Percentiles rank a stretch among this genome's conserved stretches.
Conservation (phyloP, 1,140 invertebrate genomes). For the Drosophila navojoa region DNA sequence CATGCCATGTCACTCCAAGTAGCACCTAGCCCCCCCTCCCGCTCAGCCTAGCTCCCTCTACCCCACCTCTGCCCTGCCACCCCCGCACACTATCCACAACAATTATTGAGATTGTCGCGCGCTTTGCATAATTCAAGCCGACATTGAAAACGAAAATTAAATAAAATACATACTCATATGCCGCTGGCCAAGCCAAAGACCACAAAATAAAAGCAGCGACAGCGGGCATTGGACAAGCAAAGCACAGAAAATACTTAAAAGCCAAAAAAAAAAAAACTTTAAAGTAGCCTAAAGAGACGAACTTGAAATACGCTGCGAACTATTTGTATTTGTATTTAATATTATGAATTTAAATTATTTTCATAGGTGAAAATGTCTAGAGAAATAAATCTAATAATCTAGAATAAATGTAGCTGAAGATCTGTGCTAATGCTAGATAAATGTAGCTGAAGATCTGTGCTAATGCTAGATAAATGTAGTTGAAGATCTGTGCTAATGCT, state of each 20-base stretch:
- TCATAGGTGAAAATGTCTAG: no score
- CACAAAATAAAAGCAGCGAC: background rate
- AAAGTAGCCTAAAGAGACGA: background rate
- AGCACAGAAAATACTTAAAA: constrained; percentile 13
- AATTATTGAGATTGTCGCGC: constrained; percentile 19
- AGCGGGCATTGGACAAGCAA: background rate
- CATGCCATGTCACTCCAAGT: background rate
- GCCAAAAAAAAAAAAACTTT: constrained; percentile 29
- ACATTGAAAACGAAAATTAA: constrained; percentile 71
- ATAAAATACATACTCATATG: constrained; percentile 35
- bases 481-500: no score
- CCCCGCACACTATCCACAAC: background rate
- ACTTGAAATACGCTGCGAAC: background rate
- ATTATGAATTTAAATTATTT: no score
- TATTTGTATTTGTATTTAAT: no score
- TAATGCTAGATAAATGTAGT: no score
- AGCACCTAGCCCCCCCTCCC: background rate
- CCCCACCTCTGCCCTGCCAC: background rate
- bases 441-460: no score
- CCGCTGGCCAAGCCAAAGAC: constrained; percentile 8
- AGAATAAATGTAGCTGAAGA: no score
- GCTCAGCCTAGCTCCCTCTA: background rate
- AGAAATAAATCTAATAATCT: no score
- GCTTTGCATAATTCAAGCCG: constrained; percentile 71
- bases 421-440: no score